Evolutionary conservation across 1,140 invertebrate genomes (phyloP).

Genomic region (Eurosta solidaginis): DNA sequence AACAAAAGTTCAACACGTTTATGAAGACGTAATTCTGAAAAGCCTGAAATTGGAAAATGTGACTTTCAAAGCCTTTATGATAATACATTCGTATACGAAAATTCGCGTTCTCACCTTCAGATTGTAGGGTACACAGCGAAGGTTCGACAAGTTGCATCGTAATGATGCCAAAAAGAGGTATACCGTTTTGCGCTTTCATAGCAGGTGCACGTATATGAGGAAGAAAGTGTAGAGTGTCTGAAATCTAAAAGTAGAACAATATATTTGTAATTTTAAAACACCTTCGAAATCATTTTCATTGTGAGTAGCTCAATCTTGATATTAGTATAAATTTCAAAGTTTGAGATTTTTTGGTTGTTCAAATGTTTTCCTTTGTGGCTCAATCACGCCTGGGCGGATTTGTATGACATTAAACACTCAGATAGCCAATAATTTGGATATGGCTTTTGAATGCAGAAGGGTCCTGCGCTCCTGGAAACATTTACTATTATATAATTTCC

Average conservation of each 20-base stretch:
- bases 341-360: too few species aligned
- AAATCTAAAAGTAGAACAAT: slow-evolving; percentile 43
- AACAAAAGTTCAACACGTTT: slow-evolving; percentile 60
- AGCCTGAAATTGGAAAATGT: slow-evolving; percentile 36
- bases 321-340: too few species aligned
- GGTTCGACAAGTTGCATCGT: slow-evolving; percentile 67
- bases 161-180: slow-evolving; percentile 62
- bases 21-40: slow-evolving; percentile 59
- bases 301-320: too few species aligned
- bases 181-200: slow-evolving; percentile 55
- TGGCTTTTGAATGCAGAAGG: too few species aligned
- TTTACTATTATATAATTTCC: too few species aligned
- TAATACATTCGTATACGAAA: neutral
- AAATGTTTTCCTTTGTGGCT: too few species aligned
- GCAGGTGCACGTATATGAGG: slow-evolving; percentile 60
- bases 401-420: too few species aligned
- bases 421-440: too few species aligned
- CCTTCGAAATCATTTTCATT: too few species aligned
- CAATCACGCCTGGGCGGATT: too few species aligned
- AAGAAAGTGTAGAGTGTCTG: slow-evolving; percentile 62
- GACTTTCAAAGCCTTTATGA: neutral
- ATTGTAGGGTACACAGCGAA: slow-evolving; percentile 61
- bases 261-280: neutral
- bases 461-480: too few species aligned
- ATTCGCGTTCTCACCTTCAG: slow-evolving; percentile 60